Evolutionary conservation across 1,140 invertebrate species (phyloP).

Genomic region (Hyposmocoma kahamanoa): DNA sequence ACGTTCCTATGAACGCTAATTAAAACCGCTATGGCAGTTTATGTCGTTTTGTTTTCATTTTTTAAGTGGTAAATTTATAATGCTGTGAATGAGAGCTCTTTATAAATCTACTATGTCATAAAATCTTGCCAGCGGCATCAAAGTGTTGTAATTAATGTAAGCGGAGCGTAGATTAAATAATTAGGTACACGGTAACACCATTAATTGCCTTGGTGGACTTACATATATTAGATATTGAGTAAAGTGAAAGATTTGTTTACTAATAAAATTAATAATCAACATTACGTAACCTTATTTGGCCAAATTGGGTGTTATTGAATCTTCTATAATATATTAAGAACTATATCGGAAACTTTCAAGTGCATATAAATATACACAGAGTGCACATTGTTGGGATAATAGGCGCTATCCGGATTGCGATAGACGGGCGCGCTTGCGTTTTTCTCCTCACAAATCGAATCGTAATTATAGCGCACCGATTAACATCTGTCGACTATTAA

Average conservation of each 20-base stretch:
- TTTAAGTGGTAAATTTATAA: slow-evolving; percentile 32
- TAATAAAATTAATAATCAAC: no score
- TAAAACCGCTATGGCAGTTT: slow-evolving; percentile 46
- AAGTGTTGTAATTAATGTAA: slow-evolving; percentile 2
- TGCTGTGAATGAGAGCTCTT: slow-evolving; percentile 16
- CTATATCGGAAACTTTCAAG: no score
- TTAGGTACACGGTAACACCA: no score
- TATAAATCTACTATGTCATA: slow-evolving; percentile 8
- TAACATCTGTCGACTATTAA: slow-evolving; percentile 72
- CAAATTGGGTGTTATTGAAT: no score
- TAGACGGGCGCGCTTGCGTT: slow-evolving; percentile 33
- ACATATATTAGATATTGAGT: no score
- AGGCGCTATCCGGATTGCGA: slow-evolving; percentile 16
- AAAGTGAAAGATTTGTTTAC: no score
- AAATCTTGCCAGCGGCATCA: not conserved
- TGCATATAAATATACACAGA: no score
- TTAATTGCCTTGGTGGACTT: no score
- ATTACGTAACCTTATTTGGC: no score
- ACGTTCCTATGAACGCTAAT: slow-evolving; percentile 57
- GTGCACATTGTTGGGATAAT: slow-evolving; percentile 20
- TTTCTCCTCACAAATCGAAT: slow-evolving; percentile 64
- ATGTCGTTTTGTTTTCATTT: slow-evolving; percentile 36
- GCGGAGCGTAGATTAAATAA: no score
- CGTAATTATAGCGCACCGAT: slow-evolving; percentile 66
- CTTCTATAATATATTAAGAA: no score